Evolutionary conservation across 2,797 vertebrate species (phyloP), one percentile per base, ranked within the genome.

Genomic region (Danio tinwini): DNA sequence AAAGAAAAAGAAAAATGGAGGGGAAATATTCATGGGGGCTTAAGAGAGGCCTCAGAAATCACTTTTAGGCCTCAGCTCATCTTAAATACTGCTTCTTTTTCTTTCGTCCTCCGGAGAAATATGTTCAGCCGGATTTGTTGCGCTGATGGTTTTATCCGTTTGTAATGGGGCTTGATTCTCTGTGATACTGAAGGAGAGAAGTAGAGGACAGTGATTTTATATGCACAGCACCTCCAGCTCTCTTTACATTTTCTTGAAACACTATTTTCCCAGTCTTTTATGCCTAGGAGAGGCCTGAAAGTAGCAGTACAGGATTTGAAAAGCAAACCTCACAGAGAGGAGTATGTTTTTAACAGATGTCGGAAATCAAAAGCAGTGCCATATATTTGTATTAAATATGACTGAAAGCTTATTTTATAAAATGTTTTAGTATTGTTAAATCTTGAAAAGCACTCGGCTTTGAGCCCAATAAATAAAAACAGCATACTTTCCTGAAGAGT

Each of bases 21-120:
- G 68, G 64, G 65, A 67, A 71, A 84, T 88, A 91, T 88, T 92
- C 87, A 92, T 86, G 16, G 49, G 17, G 76, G 74, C 83, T 84
- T 88, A 88, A 73, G 85, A 86, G 78, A 86, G 62, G 70, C 76
- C 76, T 78, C 65, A 39, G 52, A 78, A 80, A 80, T 81, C 70
- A 78, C 40, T 74, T 67, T 69, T 45, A 84, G 81, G 72, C 67
- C 40, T 53, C 44, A 58, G 21, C 78, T 73, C 61, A 62, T 76
- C 75, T 81, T 40, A 75, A 77, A 82, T 40, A 70, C 67, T 79
- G 37, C 58, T 63, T 64, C 49, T 52, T 37, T 67, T 65, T 80
- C 37, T 68, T 65, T 76, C 67, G 62, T 76, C 29, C 59, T 62
- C 49, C 56, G 19, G 45, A 82, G 40, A 40, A 76, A 73, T 76